phyloP scores from a whole-genome alignment of 1,140 invertebrate species.

The Cydia strobilella region DNA sequence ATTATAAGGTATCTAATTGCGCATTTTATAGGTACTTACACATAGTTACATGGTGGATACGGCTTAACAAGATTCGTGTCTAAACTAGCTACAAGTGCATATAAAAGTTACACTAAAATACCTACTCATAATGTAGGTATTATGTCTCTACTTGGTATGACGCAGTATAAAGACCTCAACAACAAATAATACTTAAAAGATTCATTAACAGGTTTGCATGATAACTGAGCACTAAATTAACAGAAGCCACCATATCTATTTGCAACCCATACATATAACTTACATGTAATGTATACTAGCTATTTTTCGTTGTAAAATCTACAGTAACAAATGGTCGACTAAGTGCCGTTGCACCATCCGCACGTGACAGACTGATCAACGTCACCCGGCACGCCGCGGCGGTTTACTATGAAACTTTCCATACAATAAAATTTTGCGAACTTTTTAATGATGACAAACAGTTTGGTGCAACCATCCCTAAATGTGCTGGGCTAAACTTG shows the following conservation, averaged over 20 bases:
- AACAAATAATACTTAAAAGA: slow-evolving; percentile 26
- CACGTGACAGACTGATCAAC: too few species aligned
- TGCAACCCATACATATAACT: slow-evolving; percentile 23
- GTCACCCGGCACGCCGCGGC: too few species aligned
- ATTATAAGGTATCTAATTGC: slow-evolving; percentile 54
- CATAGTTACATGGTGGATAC: slow-evolving; percentile 44
- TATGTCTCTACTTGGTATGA: slow-evolving; percentile 32
- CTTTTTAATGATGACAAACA: too few species aligned
- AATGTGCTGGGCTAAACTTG: too few species aligned
- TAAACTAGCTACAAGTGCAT: slow-evolving; percentile 71
- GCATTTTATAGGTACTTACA: slow-evolving; percentile 61
- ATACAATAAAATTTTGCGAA: too few species aligned
- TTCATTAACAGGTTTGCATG: background rate
- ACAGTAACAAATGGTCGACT: slow-evolving; percentile 55
- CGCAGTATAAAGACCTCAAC: slow-evolving; percentile 36
- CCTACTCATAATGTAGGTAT: slow-evolving; percentile 31
- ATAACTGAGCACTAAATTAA: slow-evolving; percentile 24
- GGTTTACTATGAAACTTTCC: too few species aligned
- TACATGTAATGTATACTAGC: slow-evolving; percentile 47
- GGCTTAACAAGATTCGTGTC: slow-evolving; percentile 60
- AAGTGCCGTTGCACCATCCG: too few species aligned
- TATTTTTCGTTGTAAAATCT: slow-evolving; percentile 74
- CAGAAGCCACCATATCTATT: slow-evolving; percentile 14
- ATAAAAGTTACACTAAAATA: slow-evolving; percentile 37
- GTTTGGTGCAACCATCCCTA: too few species aligned